Conservation (phyloP, 2,888 invertebrate species). For the Hofmannophila pseudospretella region DNA sequence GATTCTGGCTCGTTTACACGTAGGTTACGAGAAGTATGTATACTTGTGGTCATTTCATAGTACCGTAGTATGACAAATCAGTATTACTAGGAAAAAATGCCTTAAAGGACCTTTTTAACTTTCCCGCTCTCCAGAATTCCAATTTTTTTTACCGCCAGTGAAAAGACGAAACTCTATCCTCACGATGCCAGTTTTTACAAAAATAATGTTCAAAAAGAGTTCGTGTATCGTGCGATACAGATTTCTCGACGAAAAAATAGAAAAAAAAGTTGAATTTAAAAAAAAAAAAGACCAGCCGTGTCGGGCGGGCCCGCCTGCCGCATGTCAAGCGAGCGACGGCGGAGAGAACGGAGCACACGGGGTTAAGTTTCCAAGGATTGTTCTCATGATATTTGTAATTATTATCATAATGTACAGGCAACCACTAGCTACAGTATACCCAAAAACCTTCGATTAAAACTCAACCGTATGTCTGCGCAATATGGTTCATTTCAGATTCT, state of each 20-base stretch:
- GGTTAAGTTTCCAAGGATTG: slow-evolving; percentile 25
- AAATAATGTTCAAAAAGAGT: slow-evolving; percentile 39
- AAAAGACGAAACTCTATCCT: slow-evolving; percentile 12
- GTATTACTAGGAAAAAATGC: too few relatives aligned
- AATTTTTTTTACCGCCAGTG: slow-evolving; percentile 6
- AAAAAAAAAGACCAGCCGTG: slow-evolving; percentile 30
- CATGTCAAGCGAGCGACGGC: slow-evolving; percentile 37
- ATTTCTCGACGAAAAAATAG: slow-evolving; percentile 25
- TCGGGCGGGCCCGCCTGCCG: slow-evolving; percentile 42
- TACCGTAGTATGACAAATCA: too few relatives aligned
- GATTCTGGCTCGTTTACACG: too few relatives aligned
- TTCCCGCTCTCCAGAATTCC: slow-evolving; percentile 5
- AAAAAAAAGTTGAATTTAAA: slow-evolving; percentile 30
- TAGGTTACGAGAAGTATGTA: too few relatives aligned
- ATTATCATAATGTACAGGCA: too few relatives aligned
- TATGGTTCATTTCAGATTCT: too few relatives aligned
- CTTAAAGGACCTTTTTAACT: too few relatives aligned
- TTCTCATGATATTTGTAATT: slow-evolving; percentile 10
- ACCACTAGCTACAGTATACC: too few relatives aligned
- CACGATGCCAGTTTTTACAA: slow-evolving; percentile 25
- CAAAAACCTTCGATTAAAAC: too few relatives aligned
- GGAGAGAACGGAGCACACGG: slow-evolving; percentile 15
- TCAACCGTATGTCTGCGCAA: too few relatives aligned
- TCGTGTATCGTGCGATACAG: slow-evolving; percentile 64
- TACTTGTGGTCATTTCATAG: too few relatives aligned